Evolutionary conservation across 2,113 vertebrate genomes (phyloP).

Genomic region (Fulmarus glacialis): DNA sequence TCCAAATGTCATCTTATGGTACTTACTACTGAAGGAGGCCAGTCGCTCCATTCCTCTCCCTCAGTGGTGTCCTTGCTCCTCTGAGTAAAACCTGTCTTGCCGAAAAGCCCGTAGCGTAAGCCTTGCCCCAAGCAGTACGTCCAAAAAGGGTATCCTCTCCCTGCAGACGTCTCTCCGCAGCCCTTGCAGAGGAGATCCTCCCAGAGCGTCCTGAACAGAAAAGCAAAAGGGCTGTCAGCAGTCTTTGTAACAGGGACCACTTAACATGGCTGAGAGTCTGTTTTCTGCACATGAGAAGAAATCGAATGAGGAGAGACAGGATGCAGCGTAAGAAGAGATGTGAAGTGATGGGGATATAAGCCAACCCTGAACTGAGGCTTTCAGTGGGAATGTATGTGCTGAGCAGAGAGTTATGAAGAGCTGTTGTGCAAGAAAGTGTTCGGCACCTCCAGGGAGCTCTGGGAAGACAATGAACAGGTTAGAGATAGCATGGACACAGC

Average conservation of each 20-base stretch:
- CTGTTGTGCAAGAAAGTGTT: background rate
- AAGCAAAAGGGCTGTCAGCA: background rate
- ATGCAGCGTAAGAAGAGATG: background rate
- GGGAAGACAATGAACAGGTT: background rate
- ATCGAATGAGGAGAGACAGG: rapidly evolving
- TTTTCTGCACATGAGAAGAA: background rate
- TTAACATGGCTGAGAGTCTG: background rate
- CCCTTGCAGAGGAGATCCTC: background rate
- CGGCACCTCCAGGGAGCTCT: background rate
- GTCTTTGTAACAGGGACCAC: background rate
- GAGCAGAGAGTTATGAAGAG: rapidly evolving
- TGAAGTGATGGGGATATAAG: background rate
- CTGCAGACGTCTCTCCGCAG: rapidly evolving
- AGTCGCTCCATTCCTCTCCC: constrained; percentile 84
- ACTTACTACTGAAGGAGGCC: constrained; percentile 91
- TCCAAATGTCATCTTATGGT: background rate
- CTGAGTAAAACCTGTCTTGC: background rate
- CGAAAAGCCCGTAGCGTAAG: rapidly evolving
- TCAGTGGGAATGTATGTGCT: background rate
- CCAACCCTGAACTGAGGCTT: background rate
- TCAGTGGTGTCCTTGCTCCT: background rate
- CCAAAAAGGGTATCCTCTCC: background rate
- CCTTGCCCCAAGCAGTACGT: background rate
- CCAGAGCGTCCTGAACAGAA: background rate
- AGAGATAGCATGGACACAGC: background rate